Evolutionary conservation across 2,888 invertebrate species (phyloP), one percentile per base, ranked within the genome.

Genomic region (Amphipyra tragopoginis): DNA sequence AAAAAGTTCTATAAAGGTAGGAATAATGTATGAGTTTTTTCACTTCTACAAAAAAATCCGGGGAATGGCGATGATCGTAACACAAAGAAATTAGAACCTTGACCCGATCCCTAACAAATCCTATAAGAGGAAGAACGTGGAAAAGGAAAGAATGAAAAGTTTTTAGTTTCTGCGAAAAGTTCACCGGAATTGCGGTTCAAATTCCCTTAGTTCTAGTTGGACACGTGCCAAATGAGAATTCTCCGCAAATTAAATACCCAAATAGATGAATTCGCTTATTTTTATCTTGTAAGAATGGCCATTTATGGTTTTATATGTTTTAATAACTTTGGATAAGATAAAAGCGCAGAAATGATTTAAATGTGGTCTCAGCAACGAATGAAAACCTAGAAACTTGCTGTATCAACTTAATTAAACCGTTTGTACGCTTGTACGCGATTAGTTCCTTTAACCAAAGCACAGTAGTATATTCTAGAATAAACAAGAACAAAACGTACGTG

Each of bases 171-270:
- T 59, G 55, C 65, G 54, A 76, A 77, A n/a, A 77, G 73, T 79
- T 76, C 58, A 77, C 76, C 65, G 75, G 68, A 71, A 80, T 75
- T 67, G 70, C 66, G 69, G 72, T 69, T 66, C 65, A 68, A 77
- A 74, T 74, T 60, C 75, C 74, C 65, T 72, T 68, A 65, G 57
- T 65, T 74, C 66, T 65, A 61, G 66, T 73, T 84, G 85, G 84
- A 75, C 52, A 56, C 67, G 72, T 56, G 82, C 87, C 87, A 87
- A 86, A 86, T 82, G 83, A 84, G 79, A 81, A 76, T 72, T 74
- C 70, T 53, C 77, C 65, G 77, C 80, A 83, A 85, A 85, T 86
- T 83, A 85, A 86, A 83, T 84, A 82, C 78, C 59, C 21, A 79
- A 84, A 80, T 75, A 76, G 70, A 77, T 69, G 72, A 76, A 75